Evolutionary conservation across 2,113 vertebrate genomes (phyloP).

Genomic region (Marmota flaviventris): DNA sequence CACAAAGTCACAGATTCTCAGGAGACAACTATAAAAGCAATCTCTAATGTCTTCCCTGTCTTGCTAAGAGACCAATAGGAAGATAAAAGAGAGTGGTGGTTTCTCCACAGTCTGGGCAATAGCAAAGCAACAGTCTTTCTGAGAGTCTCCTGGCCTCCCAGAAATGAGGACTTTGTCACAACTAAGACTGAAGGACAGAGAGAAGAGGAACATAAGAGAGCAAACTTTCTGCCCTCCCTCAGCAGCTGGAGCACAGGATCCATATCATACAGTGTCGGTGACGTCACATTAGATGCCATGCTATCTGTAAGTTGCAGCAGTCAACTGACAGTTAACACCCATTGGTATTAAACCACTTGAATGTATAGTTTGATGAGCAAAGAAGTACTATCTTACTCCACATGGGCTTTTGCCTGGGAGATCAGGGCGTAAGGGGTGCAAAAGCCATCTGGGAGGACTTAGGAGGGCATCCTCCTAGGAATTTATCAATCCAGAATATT

Average conservation of each 20-base stretch:
- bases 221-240: neutral
- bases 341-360: neutral
- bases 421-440: neutral
- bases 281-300: neutral
- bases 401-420: neutral
- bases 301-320: rapidly evolving
- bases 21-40: neutral
- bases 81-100: neutral
- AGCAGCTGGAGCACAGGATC: neutral
- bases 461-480: neutral
- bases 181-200: neutral
- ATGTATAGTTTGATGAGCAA: neutral
- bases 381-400: neutral
- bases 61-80: neutral
- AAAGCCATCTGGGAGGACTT: no score
- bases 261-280: neutral
- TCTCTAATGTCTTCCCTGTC: neutral
- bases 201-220: neutral
- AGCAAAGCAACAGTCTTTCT: neutral
- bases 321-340: neutral
- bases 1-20: neutral
- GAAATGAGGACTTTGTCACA: neutral
- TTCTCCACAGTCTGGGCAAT: neutral
- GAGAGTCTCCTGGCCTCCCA: neutral
- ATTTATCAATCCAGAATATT: neutral